Percentiles rank a stretch among this genome's conserved stretches.
Evolutionary conservation across 2,113 vertebrate genomes (phyloP).

Genomic region (Albula goreensis): DNA sequence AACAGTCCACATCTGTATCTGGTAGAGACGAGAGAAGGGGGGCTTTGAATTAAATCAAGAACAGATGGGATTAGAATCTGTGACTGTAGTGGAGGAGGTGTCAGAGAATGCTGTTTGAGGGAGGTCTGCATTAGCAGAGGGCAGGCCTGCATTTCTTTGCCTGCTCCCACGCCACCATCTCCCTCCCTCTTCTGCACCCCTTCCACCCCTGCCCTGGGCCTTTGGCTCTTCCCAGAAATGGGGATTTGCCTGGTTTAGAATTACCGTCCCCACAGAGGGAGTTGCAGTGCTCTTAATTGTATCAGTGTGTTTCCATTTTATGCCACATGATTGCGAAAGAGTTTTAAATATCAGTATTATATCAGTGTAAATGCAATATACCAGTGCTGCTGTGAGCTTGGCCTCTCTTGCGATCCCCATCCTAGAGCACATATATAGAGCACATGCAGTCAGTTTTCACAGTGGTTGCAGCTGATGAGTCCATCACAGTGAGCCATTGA

Average conservation of each 20-base stretch:
- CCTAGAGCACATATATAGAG: too few relatives aligned
- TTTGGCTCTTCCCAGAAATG: background rate
- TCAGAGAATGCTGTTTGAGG: background rate
- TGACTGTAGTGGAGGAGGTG: slow-evolving; percentile 31
- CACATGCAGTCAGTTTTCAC: too few relatives aligned
- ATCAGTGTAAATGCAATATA: background rate
- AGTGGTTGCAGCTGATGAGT: too few relatives aligned
- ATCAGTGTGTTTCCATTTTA: background rate
- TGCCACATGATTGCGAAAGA: background rate
- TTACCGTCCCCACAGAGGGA: background rate
- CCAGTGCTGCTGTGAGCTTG: too few relatives aligned
- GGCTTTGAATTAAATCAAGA: slow-evolving; percentile 56
- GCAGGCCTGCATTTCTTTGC: background rate
- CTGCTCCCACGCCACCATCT: slow-evolving; percentile 8
- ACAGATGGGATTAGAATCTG: slow-evolving; percentile 70
- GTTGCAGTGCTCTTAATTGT: background rate
- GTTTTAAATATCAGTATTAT: background rate
- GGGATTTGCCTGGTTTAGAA: background rate
- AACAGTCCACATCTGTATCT: slow-evolving; percentile 75
- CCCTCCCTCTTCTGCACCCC: background rate
- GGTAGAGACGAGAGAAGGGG: slow-evolving; percentile 47
- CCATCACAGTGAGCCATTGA: background rate
- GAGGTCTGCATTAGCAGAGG: background rate
- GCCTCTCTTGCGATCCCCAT: too few relatives aligned
- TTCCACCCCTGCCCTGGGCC: background rate